A percentile compares a stretch with the other conserved stretches of the same genome.
phyloP scores from a whole-genome alignment of 2,888 invertebrate species.

The Plagodis pulveraria region DNA sequence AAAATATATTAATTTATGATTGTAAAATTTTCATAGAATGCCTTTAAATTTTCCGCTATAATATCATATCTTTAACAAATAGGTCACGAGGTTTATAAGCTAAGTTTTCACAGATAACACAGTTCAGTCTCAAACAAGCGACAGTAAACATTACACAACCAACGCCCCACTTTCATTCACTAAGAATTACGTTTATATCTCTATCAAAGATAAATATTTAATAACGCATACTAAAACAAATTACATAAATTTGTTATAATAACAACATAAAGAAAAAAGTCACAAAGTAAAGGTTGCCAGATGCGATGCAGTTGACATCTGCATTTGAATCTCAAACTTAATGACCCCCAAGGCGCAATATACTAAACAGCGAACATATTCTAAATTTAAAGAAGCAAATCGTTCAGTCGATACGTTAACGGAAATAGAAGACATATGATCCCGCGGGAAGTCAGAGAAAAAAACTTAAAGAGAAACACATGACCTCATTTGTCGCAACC shows the following conservation, averaged over 20 bases:
- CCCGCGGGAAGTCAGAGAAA: conserved; percentile 79
- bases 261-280: conserved; percentile 22
- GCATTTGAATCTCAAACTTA: conserved; percentile 67
- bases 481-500: conserved; percentile 83
- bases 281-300: conserved; percentile 61
- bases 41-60: background rate
- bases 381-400: conserved; percentile 82
- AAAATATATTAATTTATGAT: no score
- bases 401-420: conserved; percentile 78
- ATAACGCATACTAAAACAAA: conserved; percentile 30
- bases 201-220: conserved; percentile 13
- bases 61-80: background rate
- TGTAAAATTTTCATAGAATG: no score
- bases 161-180: conserved; percentile 3
- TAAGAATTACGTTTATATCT: conserved; percentile 26
- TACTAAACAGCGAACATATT: conserved; percentile 82
- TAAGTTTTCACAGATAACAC: conserved; percentile 30
- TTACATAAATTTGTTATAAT: conserved; percentile 28
- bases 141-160: background rate
- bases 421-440: conserved; percentile 84
- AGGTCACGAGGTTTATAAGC: conserved; percentile 19
- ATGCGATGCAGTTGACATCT: conserved; percentile 70
- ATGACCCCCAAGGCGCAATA: conserved; percentile 78
- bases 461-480: conserved; percentile 83
- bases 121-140: conserved; percentile 30